phyloP scores from a whole-genome alignment of 1,140 invertebrate genomes.

The Dreissena rostriformis region DNA sequence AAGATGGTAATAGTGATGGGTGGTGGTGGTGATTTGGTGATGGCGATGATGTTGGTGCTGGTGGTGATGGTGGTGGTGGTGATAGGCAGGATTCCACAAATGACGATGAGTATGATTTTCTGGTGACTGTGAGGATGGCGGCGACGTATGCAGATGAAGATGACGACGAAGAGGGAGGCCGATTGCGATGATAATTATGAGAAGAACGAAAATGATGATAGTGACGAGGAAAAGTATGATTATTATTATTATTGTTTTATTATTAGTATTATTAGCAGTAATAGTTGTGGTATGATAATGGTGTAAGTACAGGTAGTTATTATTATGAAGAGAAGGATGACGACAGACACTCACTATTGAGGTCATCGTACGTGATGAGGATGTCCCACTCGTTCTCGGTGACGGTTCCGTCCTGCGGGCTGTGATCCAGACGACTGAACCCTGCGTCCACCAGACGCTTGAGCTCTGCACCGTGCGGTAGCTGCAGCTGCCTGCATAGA shows the following conservation, averaged over 20 bases:
- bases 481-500: background rate
- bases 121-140: no score
- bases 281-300: background rate
- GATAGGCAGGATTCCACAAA: no score
- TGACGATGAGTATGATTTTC: no score
- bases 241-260: no score
- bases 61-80: background rate
- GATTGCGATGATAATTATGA: no score
- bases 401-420: background rate
- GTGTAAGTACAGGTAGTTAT: background rate
- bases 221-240: no score
- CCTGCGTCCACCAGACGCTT: background rate
- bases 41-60: background rate
- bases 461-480: slow-evolving; percentile 13
- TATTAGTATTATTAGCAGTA: background rate
- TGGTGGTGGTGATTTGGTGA: no score
- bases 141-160: no score
- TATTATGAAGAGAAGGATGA: background rate
- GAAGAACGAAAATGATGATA: no score
- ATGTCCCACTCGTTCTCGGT: background rate
- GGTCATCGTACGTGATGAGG: background rate
- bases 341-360: background rate
- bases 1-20: no score
- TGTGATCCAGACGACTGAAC: slow-evolving; percentile 6
- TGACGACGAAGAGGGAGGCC: no score